Conservation (phyloP, 2,888 invertebrate species). For the Trichogramma evanescens region DNA sequence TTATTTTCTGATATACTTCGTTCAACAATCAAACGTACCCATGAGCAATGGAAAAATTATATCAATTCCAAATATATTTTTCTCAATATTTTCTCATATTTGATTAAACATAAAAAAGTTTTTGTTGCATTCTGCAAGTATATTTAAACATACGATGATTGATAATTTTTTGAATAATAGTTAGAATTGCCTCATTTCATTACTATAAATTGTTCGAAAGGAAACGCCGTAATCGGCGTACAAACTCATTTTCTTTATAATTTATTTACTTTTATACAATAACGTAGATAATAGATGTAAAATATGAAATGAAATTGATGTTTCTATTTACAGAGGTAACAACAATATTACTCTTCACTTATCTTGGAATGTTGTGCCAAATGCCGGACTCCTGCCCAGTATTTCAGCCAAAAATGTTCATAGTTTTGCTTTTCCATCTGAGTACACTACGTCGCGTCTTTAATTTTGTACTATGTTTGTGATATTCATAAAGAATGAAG, state of each 20-base stretch:
- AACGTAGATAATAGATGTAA: background rate
- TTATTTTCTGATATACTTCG: background rate
- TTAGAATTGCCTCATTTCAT: too few relatives aligned
- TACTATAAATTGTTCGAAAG: too few relatives aligned
- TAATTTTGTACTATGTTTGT: conserved; percentile 32
- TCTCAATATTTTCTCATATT: too few relatives aligned
- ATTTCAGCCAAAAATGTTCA: conserved; percentile 77
- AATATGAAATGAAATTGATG: conserved; percentile 13
- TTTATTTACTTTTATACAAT: background rate
- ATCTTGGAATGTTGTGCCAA: conserved; percentile 97
- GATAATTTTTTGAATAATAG: too few relatives aligned
- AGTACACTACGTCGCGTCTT: conserved; percentile 68
- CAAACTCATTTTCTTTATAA: too few relatives aligned
- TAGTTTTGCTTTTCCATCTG: conserved; percentile 81
- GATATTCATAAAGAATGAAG: too few relatives aligned
- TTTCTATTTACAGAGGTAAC: conserved; percentile 66
- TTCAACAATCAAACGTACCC: too few relatives aligned
- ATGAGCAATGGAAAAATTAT: conserved; percentile 53
- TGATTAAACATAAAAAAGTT: too few relatives aligned
- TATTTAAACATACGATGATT: too few relatives aligned
- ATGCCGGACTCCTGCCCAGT: conserved; percentile 90
- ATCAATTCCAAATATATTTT: background rate
- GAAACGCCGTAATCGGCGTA: too few relatives aligned
- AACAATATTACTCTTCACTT: conserved; percentile 90
- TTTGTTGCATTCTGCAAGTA: too few relatives aligned